A percentile compares a stretch with the other conserved stretches of the same genome.
Conservation (phyloP, 2,888 invertebrate genomes). For the Polymixis lichenea region DNA sequence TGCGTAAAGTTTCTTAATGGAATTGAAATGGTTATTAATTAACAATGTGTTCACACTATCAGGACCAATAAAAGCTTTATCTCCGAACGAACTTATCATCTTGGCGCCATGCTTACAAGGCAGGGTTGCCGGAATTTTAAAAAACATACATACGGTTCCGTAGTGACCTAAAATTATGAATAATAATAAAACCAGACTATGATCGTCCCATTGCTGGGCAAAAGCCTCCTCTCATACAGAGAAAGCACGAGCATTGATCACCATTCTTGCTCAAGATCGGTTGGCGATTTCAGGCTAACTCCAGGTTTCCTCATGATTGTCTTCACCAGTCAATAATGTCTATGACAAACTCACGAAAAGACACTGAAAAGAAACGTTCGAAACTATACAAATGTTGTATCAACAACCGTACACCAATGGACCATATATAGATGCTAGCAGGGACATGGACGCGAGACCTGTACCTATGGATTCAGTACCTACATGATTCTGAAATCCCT, state of each 20-base stretch:
- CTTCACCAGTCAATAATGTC: background rate
- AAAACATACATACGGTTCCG: too few relatives aligned
- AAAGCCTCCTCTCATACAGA: background rate
- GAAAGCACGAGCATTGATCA: background rate
- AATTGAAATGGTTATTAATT: slow-evolving; percentile 58
- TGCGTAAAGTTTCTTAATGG: slow-evolving; percentile 27
- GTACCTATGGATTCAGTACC: too few relatives aligned
- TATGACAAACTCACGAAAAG: background rate
- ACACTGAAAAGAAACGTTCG: background rate
- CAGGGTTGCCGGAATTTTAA: background rate
- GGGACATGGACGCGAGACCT: too few relatives aligned
- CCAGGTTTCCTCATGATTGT: background rate
- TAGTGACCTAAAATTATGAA: background rate
- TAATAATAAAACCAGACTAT: background rate
- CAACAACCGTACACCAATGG: background rate
- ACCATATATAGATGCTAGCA: too few relatives aligned
- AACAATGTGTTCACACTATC: slow-evolving; percentile 46
- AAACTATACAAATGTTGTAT: background rate
- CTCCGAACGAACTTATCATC: slow-evolving; percentile 40
- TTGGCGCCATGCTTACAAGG: slow-evolving; percentile 37
- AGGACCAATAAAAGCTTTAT: slow-evolving; percentile 51
- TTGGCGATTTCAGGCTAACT: background rate
- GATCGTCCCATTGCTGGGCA: background rate
- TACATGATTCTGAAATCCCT: too few relatives aligned
- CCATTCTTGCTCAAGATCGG: too few relatives aligned